phyloP scores from a whole-genome alignment of 2,113 vertebrate genomes.

The Clarias batrachus region DNA sequence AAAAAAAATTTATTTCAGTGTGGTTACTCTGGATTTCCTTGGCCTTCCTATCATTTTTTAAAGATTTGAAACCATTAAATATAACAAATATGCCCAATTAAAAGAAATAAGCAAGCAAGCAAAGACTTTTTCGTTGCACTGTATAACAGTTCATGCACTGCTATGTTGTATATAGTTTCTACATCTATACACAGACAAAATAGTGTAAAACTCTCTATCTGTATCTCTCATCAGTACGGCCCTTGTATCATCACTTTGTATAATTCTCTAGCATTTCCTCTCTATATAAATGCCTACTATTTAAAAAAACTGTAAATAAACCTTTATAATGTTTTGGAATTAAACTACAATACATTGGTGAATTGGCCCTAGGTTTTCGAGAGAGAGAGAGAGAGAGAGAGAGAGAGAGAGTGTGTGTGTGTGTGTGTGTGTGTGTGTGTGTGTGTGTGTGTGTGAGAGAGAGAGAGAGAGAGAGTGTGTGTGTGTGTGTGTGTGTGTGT shows the following conservation, averaged over 20 bases:
- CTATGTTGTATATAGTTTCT: background rate
- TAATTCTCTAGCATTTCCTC: background rate
- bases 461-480: background rate
- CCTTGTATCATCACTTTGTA: background rate
- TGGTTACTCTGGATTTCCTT: background rate
- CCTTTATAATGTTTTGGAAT: too few species aligned
- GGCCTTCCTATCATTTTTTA: background rate
- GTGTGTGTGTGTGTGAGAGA: background rate
- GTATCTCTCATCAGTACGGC: background rate
- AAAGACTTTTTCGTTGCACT: background rate
- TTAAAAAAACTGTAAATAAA: too few species aligned
- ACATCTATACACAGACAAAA: background rate
- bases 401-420: too few species aligned
- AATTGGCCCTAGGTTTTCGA: too few species aligned
- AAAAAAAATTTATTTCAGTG: background rate
- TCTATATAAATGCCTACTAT: too few species aligned
- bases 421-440: too few species aligned
- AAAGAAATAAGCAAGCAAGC: background rate
- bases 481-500: background rate
- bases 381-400: too few species aligned
- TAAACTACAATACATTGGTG: too few species aligned
- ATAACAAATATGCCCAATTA: background rate
- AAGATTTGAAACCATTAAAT: background rate
- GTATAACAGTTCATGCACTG: background rate
- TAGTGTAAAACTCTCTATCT: background rate